Evolutionary conservation across 2,888 invertebrate genomes (phyloP).

Genomic region (Tetragonisca angustula): DNA sequence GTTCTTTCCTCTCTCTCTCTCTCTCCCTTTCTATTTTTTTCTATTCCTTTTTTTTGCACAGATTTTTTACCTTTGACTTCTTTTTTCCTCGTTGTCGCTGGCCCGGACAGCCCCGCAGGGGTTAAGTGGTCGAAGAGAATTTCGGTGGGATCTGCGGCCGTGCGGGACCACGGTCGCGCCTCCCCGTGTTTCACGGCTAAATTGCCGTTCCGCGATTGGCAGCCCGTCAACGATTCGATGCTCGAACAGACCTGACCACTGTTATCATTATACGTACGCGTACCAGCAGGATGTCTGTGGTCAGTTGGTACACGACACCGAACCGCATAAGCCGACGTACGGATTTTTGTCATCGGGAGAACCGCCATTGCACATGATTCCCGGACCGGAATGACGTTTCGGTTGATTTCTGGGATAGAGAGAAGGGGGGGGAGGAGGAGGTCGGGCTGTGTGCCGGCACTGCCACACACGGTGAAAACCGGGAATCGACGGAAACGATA

Average conservation of each 20-base stretch:
- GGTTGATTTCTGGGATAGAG: slow-evolving; percentile 6
- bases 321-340: slow-evolving; percentile 59
- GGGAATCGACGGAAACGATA: slow-evolving; percentile 28
- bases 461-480: slow-evolving; percentile 5
- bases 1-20: neutral
- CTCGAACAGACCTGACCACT: slow-evolving; percentile 49
- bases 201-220: slow-evolving; percentile 71
- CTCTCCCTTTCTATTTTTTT: neutral
- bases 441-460: neutral
- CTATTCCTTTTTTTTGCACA: neutral
- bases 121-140: slow-evolving; percentile 64
- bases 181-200: slow-evolving; percentile 67
- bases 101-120: slow-evolving; percentile 40
- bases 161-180: slow-evolving; percentile 60
- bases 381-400: slow-evolving; percentile 64
- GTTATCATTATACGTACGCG: slow-evolving; percentile 66
- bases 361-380: slow-evolving; percentile 62
- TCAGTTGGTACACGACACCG: slow-evolving; percentile 52
- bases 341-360: slow-evolving; percentile 63
- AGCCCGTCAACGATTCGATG: slow-evolving; percentile 69
- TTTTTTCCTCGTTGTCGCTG: neutral
- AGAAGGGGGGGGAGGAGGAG: too few relatives aligned
- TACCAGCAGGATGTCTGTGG: slow-evolving; percentile 56
- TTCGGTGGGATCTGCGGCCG: slow-evolving; percentile 59
- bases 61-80: neutral